Percentiles rank a stretch among this genome's conserved stretches.
Conservation (phyloP, 2,113 vertebrate genomes). For the Labrus mixtus region DNA sequence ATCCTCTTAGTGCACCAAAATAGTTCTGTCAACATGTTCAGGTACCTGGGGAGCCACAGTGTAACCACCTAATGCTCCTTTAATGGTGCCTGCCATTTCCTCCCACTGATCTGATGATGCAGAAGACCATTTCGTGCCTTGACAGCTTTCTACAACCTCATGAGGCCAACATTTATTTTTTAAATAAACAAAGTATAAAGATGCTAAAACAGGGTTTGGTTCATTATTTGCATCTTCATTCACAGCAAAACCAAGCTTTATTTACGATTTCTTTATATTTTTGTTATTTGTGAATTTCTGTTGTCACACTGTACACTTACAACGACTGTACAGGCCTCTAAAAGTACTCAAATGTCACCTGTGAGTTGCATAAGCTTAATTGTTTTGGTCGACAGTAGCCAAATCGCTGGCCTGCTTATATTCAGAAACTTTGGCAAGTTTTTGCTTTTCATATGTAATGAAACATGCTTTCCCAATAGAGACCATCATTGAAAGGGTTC, state of each 20-base stretch:
- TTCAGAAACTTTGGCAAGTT: too few relatives aligned
- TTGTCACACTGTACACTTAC: not conserved
- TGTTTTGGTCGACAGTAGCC: not conserved
- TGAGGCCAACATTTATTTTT: not conserved
- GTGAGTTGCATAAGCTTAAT: not conserved
- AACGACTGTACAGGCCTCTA: not conserved
- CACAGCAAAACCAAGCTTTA: not conserved
- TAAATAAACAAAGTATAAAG: not conserved
- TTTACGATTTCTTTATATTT: not conserved
- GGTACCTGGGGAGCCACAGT: conserved; percentile 7
- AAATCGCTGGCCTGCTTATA: not conserved
- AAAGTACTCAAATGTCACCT: too few relatives aligned
- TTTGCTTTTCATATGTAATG: too few relatives aligned
- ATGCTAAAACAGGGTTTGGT: not conserved
- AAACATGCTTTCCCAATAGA: too few relatives aligned
- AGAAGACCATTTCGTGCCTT: conserved; percentile 27
- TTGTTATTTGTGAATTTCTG: not conserved
- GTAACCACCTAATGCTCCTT: conserved; percentile 34
- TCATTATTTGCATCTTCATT: not conserved
- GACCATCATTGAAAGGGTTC: too few relatives aligned
- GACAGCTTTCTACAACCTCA: conserved; percentile 5
- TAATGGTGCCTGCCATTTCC: conserved; percentile 29
- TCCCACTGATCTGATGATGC: conserved; percentile 30
- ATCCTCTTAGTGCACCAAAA: conserved; percentile 37
- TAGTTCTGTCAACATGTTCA: conserved; percentile 39